Evolutionary conservation across 2,888 invertebrate species (phyloP).

Genomic region (Cyrtodaria siliqua): DNA sequence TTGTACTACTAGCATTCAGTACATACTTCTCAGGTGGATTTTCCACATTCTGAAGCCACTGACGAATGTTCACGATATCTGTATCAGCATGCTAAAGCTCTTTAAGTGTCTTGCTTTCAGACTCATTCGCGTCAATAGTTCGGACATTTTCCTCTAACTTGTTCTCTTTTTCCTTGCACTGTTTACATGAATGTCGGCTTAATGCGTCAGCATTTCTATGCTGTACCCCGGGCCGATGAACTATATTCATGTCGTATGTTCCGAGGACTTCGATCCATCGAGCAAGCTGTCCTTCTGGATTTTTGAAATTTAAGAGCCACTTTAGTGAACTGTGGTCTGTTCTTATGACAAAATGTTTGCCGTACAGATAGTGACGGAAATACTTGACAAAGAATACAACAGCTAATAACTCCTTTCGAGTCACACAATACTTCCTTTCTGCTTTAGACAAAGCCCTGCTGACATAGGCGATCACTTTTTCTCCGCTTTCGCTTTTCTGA

Average conservation of each 20-base stretch:
- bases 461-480: conserved; percentile 48
- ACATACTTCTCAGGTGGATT: too few relatives aligned
- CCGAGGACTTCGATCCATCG: conserved; percentile 9
- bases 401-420: conserved; percentile 38
- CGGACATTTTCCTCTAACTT: too few relatives aligned
- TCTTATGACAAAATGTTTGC: conserved; percentile 38
- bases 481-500: conserved; percentile 26
- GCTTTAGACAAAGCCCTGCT: conserved; percentile 36
- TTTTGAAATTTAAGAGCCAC: conserved; percentile 27
- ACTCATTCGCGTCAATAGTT: too few relatives aligned
- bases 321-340: conserved; percentile 51
- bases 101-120: too few relatives aligned
- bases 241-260: conserved; percentile 3
- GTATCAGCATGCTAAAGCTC: too few relatives aligned
- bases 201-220: conserved; percentile 22
- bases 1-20: too few relatives aligned
- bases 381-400: conserved; percentile 47
- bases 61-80: too few relatives aligned
- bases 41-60: too few relatives aligned
- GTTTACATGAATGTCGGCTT: background rate
- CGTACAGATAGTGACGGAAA: conserved; percentile 55
- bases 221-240: background rate
- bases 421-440: conserved; percentile 31
- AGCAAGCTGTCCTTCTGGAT: conserved; percentile 14
- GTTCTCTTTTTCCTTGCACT: background rate